phyloP scores from a whole-genome alignment of 2,888 invertebrate species.

The Priocnemis perturbator region DNA sequence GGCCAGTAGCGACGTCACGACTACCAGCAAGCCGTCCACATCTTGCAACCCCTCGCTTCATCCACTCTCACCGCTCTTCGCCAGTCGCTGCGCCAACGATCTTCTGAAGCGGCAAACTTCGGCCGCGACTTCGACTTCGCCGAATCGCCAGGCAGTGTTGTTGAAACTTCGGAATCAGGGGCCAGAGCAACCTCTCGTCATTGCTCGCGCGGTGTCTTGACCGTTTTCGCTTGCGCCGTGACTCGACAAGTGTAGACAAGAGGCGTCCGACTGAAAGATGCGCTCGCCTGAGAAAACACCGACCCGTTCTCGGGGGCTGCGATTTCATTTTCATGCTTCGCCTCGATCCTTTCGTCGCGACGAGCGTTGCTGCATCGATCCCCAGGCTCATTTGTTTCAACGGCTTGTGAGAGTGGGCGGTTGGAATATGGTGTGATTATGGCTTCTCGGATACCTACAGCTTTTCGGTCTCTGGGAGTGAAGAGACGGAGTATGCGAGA shows the following conservation, averaged over 20 bases:
- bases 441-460: too few species aligned
- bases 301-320: too few species aligned
- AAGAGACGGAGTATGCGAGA: too few species aligned
- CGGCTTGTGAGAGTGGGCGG: too few species aligned
- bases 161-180: constrained; percentile 48
- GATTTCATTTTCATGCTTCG: too few species aligned
- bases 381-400: too few species aligned
- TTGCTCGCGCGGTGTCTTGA: constrained; percentile 47
- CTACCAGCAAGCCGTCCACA: too few species aligned
- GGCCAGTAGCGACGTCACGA: too few species aligned
- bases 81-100: constrained; percentile 27
- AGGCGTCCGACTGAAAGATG: not conserved
- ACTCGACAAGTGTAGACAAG: not conserved
- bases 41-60: not conserved
- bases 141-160: constrained; percentile 49
- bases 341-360: too few species aligned
- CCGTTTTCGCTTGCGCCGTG: not conserved
- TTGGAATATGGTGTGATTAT: too few species aligned
- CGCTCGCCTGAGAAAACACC: not conserved
- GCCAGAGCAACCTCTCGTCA: constrained; percentile 39
- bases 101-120: constrained; percentile 48
- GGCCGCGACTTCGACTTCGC: constrained; percentile 52
- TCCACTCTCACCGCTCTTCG: constrained; percentile 3
- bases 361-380: too few species aligned
- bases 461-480: too few species aligned